Conservation (phyloP, 2,113 vertebrate species). For the Suricata suricatta region DNA sequence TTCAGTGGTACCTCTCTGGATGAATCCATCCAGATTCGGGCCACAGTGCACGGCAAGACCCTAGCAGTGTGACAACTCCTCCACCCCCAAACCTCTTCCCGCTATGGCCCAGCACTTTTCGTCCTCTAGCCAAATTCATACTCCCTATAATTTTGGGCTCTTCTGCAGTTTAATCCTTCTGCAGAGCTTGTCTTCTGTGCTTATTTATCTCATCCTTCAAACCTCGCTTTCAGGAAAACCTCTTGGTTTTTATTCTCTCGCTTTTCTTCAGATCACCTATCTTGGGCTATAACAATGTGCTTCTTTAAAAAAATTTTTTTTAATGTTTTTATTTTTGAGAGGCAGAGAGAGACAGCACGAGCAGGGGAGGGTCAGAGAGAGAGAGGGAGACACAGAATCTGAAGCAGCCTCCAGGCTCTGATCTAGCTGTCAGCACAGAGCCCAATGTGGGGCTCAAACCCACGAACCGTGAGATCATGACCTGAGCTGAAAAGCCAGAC, state of each 20-base stretch:
- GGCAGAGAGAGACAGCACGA: too few relatives aligned
- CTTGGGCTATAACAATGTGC: too few relatives aligned
- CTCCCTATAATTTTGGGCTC: not conserved
- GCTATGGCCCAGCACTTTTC: not conserved
- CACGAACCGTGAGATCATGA: too few relatives aligned
- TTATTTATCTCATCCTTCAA: not conserved
- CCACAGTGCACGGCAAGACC: not conserved
- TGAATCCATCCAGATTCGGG: not conserved
- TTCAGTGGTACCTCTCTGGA: not conserved
- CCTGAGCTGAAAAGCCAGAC: too few relatives aligned
- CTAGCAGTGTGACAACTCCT: not conserved
- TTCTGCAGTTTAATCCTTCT: not conserved
- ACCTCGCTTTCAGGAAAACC: not conserved
- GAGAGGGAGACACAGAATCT: too few relatives aligned
- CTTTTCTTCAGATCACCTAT: not conserved
- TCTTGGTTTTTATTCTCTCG: not conserved
- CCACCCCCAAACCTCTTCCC: fast-evolving
- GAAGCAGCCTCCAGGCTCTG: too few relatives aligned
- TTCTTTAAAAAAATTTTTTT: not conserved
- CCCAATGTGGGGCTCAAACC: too few relatives aligned
- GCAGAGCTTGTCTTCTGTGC: not conserved
- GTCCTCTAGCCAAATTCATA: not conserved
- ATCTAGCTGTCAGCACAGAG: too few relatives aligned
- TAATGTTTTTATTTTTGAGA: too few relatives aligned
- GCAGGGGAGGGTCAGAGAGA: too few relatives aligned